Percentiles rank a stretch among this genome's conserved stretches.
phyloP scores from a whole-genome alignment of 2,797 vertebrate genomes.

The Ficedula albicollis region DNA sequence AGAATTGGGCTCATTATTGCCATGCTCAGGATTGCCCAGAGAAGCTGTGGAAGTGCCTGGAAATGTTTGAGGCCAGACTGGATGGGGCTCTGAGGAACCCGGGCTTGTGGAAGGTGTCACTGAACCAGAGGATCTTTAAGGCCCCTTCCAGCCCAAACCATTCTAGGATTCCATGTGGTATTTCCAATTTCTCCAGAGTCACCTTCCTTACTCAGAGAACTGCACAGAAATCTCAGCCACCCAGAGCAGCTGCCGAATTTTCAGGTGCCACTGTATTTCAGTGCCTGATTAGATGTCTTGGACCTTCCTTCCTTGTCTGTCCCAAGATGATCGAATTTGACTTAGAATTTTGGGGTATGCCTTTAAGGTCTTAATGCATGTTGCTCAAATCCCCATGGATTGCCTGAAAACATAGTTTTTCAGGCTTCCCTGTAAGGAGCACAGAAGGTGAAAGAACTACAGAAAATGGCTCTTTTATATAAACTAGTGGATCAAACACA shows the following conservation, averaged over 20 bases:
- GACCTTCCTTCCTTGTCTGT: not conserved
- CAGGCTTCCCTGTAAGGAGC: not conserved
- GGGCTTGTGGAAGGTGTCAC: not conserved
- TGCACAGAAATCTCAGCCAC: not conserved
- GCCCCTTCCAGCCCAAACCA: not conserved
- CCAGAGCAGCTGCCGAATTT: not conserved
- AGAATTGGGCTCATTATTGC: not conserved
- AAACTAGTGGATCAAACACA: not conserved
- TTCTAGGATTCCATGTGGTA: not conserved
- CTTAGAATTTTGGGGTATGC: not conserved
- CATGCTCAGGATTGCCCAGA: not conserved
- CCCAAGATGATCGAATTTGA: not conserved
- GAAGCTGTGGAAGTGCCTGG: not conserved
- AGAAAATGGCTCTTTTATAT: not conserved
- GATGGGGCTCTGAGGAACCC: not conserved
- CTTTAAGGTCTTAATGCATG: not conserved
- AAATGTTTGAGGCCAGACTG: not conserved
- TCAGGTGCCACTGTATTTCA: not conserved
- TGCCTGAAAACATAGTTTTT: not conserved
- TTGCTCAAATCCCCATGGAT: not conserved
- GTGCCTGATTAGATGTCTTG: not conserved
- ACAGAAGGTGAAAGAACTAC: not conserved
- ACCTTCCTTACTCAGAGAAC: not conserved
- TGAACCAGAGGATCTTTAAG: not conserved
- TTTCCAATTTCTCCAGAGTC: not conserved